Evolutionary conservation across 2,113 vertebrate species (phyloP), one percentile per base, ranked within the genome.

Genomic region (Sylvicapra grimmia): DNA sequence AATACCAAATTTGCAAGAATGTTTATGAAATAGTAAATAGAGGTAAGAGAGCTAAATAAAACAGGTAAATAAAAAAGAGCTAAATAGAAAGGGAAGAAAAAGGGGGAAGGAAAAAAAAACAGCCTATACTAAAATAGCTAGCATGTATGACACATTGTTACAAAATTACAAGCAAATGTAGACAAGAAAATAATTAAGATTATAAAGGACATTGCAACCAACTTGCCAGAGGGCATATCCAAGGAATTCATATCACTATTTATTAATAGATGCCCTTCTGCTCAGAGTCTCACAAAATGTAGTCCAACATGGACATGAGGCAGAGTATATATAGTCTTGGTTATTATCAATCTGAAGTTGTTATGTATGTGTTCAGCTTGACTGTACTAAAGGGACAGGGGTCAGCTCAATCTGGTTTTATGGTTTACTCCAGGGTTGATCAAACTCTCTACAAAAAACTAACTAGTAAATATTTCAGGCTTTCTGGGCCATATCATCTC

Each of bases 401-500:
- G 27, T 65, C 6, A 91, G 23, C 92, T 93, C 47, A 89, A 65
- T 82, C 15, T 95, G 9, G 68, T 77, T 95, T 95, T 94, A 96
- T 54, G 7, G 49, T 72, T 97, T 94, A 89, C 8, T 82, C 19
- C 27, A 10, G n/a, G 72, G 44, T 40, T 40, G 21, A 79, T 51
- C 31, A 91, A 77, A 89, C 72, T 49, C 93, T 89, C 11, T 92
- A n/a, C 59, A 83, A 97, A 95, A 56, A 80, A 83, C 2, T 14
- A 93, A 33, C 51, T 15, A 89, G 9, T 79, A 40, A 93, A 75
- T 93, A 93, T 80, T 84, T 80, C 94, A 85, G 29, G 65, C 36
- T 95, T 94, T 95, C 18, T 56, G n/a, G 18, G 29, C 23, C 27
- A 86, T 92, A 58, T 7, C 31, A 7, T 40, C 47, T 94, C 53